Percentiles rank a stretch among this genome's conserved stretches.
These are phyloP conservation scores for Smithornis capensis DNA, from an alignment of 2,113 vertebrate species.

Conservation along the genomic window DNA sequence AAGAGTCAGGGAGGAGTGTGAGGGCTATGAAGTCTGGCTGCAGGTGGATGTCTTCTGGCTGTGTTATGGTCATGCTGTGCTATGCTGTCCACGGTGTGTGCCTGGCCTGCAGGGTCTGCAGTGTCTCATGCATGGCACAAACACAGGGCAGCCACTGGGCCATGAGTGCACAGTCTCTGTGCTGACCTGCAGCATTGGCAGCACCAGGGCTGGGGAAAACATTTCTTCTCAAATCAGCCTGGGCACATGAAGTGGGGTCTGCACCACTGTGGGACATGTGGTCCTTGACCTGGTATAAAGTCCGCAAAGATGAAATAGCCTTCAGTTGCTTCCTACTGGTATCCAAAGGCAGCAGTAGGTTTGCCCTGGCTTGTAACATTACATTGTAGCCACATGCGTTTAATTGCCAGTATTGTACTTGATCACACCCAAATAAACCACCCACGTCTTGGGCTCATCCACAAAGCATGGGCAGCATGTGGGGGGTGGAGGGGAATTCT, in stretches of 20 bases:
- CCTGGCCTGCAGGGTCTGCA: not conserved
- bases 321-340: not conserved
- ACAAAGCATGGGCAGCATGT: not conserved
- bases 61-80: not conserved
- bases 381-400: not conserved
- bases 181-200: not conserved
- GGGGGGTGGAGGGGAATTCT: not conserved
- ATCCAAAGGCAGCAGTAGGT: not conserved
- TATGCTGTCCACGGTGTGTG: not conserved
- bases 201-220: not conserved
- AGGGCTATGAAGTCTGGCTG: not conserved
- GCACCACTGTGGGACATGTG: rapidly evolving
- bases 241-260: not conserved
- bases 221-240: not conserved
- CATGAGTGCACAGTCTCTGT: rapidly evolving
- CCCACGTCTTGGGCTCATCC: not conserved
- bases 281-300: not conserved
- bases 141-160: rapidly evolving
- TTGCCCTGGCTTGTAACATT: not conserved
- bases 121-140: no score
- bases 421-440: not conserved
- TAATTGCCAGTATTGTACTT: not conserved
- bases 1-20: not conserved
- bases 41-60: not conserved
- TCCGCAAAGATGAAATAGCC: not conserved